Evolutionary conservation across 2,797 vertebrate genomes (phyloP), one percentile per base, ranked within the genome.

Genomic region (Toxotes lorentzi): DNA sequence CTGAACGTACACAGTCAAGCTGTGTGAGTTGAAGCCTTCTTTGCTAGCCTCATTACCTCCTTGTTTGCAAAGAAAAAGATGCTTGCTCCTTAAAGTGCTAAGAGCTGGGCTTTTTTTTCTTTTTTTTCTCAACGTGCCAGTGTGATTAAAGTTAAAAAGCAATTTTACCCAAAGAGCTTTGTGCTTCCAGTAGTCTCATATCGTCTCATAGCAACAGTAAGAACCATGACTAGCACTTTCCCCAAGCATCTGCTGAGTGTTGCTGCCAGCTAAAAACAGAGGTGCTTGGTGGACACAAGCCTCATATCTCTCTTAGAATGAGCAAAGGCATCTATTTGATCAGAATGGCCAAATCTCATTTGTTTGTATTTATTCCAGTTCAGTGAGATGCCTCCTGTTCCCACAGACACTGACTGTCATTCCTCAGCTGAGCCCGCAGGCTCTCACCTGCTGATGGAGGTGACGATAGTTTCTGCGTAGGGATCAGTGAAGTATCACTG

Each of bases 181-280:
- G 78, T 81, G 76, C 73, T 83, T 85, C 61, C 65, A 89, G 81
- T 63, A 56, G 61, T 75, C 65, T 79, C 75, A 65, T 63, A 81
- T 84, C 16, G 77, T 91, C 83, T 90, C 89, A 87, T 87, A 89
- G 88, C 88, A 93, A 91, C 88, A 82, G 82, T 70, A 13, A 14
- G 61, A 86, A 81, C 76, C 67, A 85, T 75, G 84, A 76, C 82
- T 63, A 61, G 78, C 66, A 84, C 76, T 86, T 86, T 86, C 71
- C 53, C 58, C 38, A 57, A 90, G 86, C 82, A 86, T 85, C 88
- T 90, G 85, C 71, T 81, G 67, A 86, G 84, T 79, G 86, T 79
- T 74, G 78, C 74, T 85, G 64, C 63, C 53, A 72, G 51, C 68
- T 75, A 73, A 70, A 85, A 71, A 77, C 82, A 69, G 34, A 81